These are phyloP conservation scores for Allacma fusca DNA, from an alignment of 2,888 invertebrate species.

Conservation along the genomic window DNA sequence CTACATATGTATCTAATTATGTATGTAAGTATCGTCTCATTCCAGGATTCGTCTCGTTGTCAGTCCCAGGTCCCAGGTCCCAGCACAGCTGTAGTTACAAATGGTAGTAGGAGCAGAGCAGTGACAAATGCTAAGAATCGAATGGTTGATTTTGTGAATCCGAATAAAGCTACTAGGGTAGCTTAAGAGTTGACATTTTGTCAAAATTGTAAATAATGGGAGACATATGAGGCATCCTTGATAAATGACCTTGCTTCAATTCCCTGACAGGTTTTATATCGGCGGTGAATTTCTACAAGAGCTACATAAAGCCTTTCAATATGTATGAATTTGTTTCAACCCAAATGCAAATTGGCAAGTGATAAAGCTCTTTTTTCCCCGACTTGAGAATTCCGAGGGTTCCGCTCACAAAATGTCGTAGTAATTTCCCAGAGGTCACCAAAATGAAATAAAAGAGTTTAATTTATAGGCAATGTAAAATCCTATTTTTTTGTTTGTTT, in stretches of 20 bases:
- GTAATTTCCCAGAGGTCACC: conserved; percentile 13
- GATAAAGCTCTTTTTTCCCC: not conserved
- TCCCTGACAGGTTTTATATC: not conserved
- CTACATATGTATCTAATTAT: no score
- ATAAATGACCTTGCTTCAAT: conserved; percentile 26
- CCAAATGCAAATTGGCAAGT: not conserved
- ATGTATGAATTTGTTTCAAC: no score
- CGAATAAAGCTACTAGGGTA: no score
- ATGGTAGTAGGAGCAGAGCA: no score
- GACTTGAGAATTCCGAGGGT: not conserved
- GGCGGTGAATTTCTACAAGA: not conserved
- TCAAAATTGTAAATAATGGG: not conserved
- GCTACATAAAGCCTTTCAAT: not conserved
- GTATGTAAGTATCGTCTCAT: no score
- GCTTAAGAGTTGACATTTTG: not conserved
- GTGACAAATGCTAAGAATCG: no score
- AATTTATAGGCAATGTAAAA: not conserved
- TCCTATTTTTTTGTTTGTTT: not conserved
- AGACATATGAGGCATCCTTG: conserved; percentile 4
- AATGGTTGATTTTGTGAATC: no score
- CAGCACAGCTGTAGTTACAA: no score
- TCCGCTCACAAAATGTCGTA: not conserved
- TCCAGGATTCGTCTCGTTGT: no score
- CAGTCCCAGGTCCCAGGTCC: no score
- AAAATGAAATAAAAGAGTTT: not conserved